phyloP scores from a whole-genome alignment of 2,888 invertebrate species.

The Epirrita christyi region DNA sequence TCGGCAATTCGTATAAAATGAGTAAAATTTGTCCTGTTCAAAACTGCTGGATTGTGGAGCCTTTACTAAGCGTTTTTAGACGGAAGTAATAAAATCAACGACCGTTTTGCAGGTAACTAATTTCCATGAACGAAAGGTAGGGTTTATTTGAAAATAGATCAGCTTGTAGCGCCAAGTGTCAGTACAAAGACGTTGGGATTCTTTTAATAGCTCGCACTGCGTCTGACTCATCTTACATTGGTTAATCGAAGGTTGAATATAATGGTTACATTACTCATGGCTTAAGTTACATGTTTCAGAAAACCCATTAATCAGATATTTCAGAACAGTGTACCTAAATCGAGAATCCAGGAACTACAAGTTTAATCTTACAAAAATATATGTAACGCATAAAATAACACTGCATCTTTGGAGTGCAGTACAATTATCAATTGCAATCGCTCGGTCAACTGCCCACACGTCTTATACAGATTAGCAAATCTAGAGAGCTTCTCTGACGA shows the following conservation, averaged over 20 bases:
- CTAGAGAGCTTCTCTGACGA: not conserved
- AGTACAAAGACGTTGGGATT: constrained; percentile 63
- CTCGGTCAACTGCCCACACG: not conserved
- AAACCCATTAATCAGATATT: constrained; percentile 18
- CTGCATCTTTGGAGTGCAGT: too few relatives aligned
- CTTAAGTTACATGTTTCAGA: constrained; percentile 21
- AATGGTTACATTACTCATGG: constrained; percentile 35
- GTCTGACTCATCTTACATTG: constrained; percentile 73
- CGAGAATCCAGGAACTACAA: too few relatives aligned
- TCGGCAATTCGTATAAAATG: too few relatives aligned
- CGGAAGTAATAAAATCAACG: too few relatives aligned
- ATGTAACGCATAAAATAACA: too few relatives aligned
- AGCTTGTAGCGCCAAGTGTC: constrained; percentile 64
- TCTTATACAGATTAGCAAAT: not conserved
- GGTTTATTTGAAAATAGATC: constrained; percentile 58
- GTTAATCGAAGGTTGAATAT: constrained; percentile 73
- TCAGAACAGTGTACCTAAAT: not conserved
- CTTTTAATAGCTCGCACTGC: constrained; percentile 66
- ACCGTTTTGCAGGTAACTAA: constrained; percentile 30
- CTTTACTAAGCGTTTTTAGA: too few relatives aligned
- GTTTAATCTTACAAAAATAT: too few relatives aligned
- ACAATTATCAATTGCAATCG: not conserved
- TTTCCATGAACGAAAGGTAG: constrained; percentile 42
- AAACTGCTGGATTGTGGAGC: too few relatives aligned
- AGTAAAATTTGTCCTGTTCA: too few relatives aligned